Evolutionary conservation across 37 sponge, comb jelly and placozoan genomes (phyloP).

Genomic region (Tethya wilhelma): DNA sequence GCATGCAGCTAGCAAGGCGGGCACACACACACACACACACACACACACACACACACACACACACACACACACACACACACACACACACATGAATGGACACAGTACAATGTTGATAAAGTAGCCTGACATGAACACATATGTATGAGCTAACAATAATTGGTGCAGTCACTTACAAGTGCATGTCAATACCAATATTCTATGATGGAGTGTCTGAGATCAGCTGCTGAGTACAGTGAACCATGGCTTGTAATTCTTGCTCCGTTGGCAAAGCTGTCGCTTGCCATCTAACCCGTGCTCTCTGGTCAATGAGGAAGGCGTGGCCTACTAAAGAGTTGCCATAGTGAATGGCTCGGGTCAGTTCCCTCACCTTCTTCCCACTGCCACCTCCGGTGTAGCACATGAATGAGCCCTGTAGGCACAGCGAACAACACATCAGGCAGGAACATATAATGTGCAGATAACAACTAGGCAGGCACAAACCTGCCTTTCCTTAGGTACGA

Average conservation of each 20-base stretch:
- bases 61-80: too few relatives aligned
- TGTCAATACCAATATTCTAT: too few relatives aligned
- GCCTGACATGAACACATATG: too few relatives aligned
- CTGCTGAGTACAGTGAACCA: slow-evolving; percentile 48
- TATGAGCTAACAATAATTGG: too few relatives aligned
- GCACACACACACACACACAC: too few relatives aligned
- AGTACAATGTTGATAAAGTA: too few relatives aligned
- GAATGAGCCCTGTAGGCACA: slow-evolving; percentile 18
- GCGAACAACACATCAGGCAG: neutral
- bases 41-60: too few relatives aligned
- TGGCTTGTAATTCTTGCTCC: slow-evolving; percentile 18
- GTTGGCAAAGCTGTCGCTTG: slow-evolving; percentile 49
- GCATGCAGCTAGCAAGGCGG: too few relatives aligned
- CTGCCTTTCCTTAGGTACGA: slow-evolving; percentile 18
- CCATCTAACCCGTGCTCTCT: slow-evolving; percentile 53
- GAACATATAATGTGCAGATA: neutral
- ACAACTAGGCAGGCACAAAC: neutral
- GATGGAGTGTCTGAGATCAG: slow-evolving; percentile 16
- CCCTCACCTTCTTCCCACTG: neutral
- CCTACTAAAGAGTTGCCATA: slow-evolving; percentile 35
- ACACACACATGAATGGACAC: too few relatives aligned
- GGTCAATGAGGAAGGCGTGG: slow-evolving; percentile 59
- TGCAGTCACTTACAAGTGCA: too few relatives aligned
- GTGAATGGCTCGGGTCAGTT: slow-evolving; percentile 1
- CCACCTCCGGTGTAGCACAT: slow-evolving; percentile 8